phyloP scores from a whole-genome alignment of 1,140 invertebrate species.

The Metopolophium dirhodum region DNA sequence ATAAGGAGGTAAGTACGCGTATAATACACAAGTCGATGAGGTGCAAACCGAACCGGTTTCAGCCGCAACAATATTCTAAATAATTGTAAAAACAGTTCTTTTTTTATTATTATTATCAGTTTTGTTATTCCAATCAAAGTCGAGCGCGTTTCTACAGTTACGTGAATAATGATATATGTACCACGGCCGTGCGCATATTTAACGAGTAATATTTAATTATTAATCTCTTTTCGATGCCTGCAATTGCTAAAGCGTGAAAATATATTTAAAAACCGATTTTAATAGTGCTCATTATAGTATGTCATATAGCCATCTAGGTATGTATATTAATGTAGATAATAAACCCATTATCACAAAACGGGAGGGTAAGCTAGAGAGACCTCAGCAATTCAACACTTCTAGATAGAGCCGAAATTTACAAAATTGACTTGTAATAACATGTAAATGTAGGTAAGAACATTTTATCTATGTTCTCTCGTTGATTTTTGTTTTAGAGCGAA shows the following conservation, averaged over 20 bases:
- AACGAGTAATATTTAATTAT: not conserved
- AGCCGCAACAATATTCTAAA: not conserved
- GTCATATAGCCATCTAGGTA: not conserved
- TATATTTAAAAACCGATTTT: not conserved
- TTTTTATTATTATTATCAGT: not conserved
- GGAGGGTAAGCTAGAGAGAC: too few species aligned
- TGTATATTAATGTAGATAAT: not conserved
- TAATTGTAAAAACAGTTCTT: not conserved
- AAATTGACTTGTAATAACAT: too few species aligned
- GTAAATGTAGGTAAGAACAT: too few species aligned
- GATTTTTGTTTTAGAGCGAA: too few species aligned
- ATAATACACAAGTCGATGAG: not conserved
- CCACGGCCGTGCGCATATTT: not conserved
- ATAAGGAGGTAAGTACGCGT: not conserved
- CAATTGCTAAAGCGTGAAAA: not conserved
- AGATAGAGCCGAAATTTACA: too few species aligned
- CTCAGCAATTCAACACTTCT: too few species aligned
- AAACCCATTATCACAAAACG: not conserved
- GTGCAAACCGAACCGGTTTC: slow-evolving; percentile 30
- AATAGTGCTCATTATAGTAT: not conserved
- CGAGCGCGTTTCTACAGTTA: not conserved
- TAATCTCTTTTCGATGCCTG: not conserved
- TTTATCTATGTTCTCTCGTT: too few species aligned
- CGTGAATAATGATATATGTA: not conserved
- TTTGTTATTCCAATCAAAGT: not conserved